Evolutionary conservation across 2,888 invertebrate genomes (phyloP).

Genomic region (Hedychridium roseum): DNA sequence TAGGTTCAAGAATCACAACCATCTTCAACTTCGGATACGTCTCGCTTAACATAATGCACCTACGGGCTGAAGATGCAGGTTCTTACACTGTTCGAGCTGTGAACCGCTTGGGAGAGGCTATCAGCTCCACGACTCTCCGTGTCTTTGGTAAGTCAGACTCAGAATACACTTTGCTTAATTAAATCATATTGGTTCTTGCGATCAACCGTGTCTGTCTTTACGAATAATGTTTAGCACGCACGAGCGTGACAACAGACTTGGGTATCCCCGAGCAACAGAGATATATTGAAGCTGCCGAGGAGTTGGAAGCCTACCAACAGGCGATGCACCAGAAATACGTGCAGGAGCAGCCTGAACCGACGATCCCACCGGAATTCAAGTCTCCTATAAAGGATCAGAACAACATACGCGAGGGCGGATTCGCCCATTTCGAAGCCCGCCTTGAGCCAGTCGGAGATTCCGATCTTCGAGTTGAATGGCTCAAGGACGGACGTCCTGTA

Average conservation of each 20-base stretch:
- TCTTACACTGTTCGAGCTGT: slow-evolving; percentile 92
- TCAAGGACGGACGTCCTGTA: slow-evolving; percentile 87
- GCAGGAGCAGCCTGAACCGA: slow-evolving; percentile 82
- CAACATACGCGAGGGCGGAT: slow-evolving; percentile 89
- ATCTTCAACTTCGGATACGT: slow-evolving; percentile 99
- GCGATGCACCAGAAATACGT: slow-evolving; percentile 82
- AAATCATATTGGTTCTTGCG: not conserved
- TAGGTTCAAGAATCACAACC: slow-evolving; percentile 89
- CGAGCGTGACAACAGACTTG: slow-evolving; percentile 85
- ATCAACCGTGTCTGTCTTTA: not conserved
- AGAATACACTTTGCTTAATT: not conserved
- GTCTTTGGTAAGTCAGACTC: slow-evolving; percentile 68
- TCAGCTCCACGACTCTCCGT: slow-evolving; percentile 81
- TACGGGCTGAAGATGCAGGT: slow-evolving; percentile 98
- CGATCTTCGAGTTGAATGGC: slow-evolving; percentile 89
- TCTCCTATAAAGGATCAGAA: slow-evolving; percentile 88
- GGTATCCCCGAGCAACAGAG: slow-evolving; percentile 90
- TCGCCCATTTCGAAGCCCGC: slow-evolving; percentile 94
- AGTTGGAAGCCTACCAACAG: slow-evolving; percentile 88
- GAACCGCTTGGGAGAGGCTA: slow-evolving; percentile 89
- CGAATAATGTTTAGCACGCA: slow-evolving; percentile 69
- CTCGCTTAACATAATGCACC: slow-evolving; percentile 97
- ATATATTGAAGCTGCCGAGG: slow-evolving; percentile 91
- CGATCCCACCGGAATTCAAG: slow-evolving; percentile 85
- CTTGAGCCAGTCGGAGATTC: slow-evolving; percentile 93